phyloP scores from a whole-genome alignment of 2,888 invertebrate species.

The Polymixis lichenea region DNA sequence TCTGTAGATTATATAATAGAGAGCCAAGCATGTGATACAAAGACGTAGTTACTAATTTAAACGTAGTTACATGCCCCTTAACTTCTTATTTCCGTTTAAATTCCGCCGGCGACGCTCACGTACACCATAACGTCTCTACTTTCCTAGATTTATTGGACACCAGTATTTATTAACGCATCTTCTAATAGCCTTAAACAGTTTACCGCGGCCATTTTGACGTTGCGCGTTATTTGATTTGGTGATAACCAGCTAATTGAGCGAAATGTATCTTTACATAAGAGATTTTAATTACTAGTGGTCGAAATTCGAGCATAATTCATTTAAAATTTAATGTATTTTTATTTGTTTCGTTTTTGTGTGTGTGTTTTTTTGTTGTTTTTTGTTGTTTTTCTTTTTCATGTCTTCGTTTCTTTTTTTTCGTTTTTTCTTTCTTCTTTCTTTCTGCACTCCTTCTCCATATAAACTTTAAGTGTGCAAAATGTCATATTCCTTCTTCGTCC shows the following conservation, averaged over 20 bases:
- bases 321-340: too few species aligned
- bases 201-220: constrained; percentile 57
- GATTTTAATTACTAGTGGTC: too few species aligned
- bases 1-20: too few species aligned
- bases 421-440: too few species aligned
- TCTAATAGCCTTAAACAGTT: constrained; percentile 58
- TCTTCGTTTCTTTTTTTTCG: too few species aligned
- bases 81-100: constrained; percentile 82
- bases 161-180: constrained; percentile 79
- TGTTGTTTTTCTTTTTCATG: too few species aligned
- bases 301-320: too few species aligned
- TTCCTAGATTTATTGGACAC: constrained; percentile 79
- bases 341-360: too few species aligned
- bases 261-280: constrained; percentile 10
- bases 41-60: constrained; percentile 65
- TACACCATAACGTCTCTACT: constrained; percentile 80
- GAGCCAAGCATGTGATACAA: constrained; percentile 16
- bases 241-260: constrained; percentile 39
- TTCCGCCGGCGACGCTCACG: constrained; percentile 78
- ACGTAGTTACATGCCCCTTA: constrained; percentile 76
- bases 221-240: constrained; percentile 36
- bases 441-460: too few species aligned
- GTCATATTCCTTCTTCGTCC: too few species aligned
- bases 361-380: too few species aligned
- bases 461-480: too few species aligned